Conservation (phyloP, 2,113 vertebrate species). For the Gopherus evgoodei region DNA sequence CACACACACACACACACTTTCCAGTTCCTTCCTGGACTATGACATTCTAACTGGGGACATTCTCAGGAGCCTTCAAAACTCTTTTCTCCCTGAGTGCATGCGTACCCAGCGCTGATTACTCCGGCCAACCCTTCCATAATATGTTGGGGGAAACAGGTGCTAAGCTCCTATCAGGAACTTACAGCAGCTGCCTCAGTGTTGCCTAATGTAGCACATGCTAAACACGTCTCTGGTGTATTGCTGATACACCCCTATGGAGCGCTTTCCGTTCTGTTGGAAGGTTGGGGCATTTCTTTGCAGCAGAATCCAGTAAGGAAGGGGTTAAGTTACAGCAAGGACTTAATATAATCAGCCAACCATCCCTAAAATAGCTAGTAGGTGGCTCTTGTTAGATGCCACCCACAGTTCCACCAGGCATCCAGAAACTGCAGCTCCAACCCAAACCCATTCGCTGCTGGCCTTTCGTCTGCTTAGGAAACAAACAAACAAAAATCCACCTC, state of each 20-base stretch:
- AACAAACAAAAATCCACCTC: too few species aligned
- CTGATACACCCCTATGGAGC: fast-evolving
- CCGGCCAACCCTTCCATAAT: not conserved
- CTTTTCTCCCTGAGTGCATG: too few species aligned
- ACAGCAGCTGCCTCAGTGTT: not conserved
- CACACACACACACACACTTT: not conserved
- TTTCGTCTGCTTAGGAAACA: not conserved
- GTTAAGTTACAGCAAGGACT: not conserved
- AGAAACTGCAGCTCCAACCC: not conserved
- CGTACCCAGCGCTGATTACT: not conserved
- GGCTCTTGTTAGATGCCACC: not conserved
- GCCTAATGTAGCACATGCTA: fast-evolving
- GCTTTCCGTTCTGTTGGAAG: not conserved
- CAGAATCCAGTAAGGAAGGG: not conserved
- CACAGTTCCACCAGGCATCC: not conserved
- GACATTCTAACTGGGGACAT: not conserved
- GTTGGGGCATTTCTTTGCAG: fast-evolving
- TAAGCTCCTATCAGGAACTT: not conserved
- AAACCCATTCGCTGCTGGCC: not conserved
- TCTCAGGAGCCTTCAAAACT: fast-evolving
- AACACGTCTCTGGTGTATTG: not conserved
- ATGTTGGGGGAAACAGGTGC: not conserved
- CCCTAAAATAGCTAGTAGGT: not conserved
- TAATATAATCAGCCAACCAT: not conserved
- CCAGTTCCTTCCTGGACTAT: not conserved